Percentiles rank a stretch among this genome's conserved stretches.
Evolutionary conservation across 2,888 invertebrate species (phyloP).

Genomic region (Microlaimidae sp.): DNA sequence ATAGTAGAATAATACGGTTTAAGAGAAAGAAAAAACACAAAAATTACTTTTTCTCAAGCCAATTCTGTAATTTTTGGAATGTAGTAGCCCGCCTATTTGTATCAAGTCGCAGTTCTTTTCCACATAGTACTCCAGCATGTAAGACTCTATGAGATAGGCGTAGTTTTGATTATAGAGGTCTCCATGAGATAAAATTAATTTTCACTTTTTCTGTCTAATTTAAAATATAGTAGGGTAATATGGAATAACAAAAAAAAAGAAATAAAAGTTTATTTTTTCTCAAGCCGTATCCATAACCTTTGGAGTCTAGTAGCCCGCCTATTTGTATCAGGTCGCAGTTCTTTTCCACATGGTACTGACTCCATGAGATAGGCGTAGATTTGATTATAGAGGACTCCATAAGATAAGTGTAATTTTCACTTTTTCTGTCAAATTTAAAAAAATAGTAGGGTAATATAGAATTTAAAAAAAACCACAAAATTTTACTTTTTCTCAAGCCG

Average conservation of each 20-base stretch:
- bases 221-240: no score
- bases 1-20: no score
- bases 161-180: no score
- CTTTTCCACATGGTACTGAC: conserved; percentile 39
- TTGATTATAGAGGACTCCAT: conserved; percentile 41
- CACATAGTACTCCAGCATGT: conserved; percentile 40
- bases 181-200: no score
- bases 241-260: not conserved
- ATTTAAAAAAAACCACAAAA: no score
- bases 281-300: conserved; percentile 25
- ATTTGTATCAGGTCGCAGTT: conserved; percentile 41
- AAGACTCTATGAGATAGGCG: conserved; percentile 42
- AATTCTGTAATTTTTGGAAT: conserved; percentile 33
- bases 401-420: conserved; percentile 42
- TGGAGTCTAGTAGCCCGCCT: conserved; percentile 39
- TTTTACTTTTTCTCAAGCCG: not conserved
- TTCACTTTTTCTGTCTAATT: no score
- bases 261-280: not conserved
- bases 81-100: conserved; percentile 40
- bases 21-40: no score
- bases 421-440: not conserved
- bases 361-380: not conserved
- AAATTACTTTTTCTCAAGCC: not conserved
- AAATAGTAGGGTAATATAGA: not conserved
- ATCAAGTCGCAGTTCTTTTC: conserved; percentile 41